Conservation (phyloP, 2,888 invertebrate species). For the Sclerodermus sp. region DNA sequence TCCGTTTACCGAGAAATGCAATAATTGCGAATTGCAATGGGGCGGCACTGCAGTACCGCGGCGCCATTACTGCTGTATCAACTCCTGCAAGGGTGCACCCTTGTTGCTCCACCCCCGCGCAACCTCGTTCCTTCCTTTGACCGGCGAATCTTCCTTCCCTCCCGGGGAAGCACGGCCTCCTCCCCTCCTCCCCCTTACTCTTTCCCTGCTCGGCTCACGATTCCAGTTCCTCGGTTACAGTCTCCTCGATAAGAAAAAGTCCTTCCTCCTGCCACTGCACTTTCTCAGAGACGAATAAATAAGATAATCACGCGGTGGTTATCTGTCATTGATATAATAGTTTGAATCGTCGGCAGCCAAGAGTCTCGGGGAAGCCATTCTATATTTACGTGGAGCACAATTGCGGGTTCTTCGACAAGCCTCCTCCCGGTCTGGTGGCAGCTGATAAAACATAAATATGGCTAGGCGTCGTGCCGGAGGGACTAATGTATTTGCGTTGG, state of each 20-base stretch:
- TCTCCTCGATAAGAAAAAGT: no score
- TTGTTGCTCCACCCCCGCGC: conserved; percentile 8
- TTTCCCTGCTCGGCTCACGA: not conserved
- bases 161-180: not conserved
- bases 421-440: not conserved
- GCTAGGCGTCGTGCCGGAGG: not conserved
- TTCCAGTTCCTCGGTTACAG: no score
- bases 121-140: no score
- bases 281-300: no score
- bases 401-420: no score
- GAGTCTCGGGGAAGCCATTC: no score
- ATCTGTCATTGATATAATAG: no score
- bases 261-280: no score
- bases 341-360: no score
- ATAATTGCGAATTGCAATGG: conserved; percentile 56
- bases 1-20: conserved; percentile 51
- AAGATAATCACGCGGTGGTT: no score
- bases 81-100: conserved; percentile 16
- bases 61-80: conserved; percentile 47
- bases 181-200: not conserved
- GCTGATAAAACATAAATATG: not conserved
- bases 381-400: no score
- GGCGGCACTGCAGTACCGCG: conserved; percentile 33
- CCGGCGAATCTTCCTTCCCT: conserved; percentile 1
- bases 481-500: conserved; percentile 32